Base-by-base conservation (phyloP, 2,113 vertebrate genomes). In the Rynchops niger region DNA sequence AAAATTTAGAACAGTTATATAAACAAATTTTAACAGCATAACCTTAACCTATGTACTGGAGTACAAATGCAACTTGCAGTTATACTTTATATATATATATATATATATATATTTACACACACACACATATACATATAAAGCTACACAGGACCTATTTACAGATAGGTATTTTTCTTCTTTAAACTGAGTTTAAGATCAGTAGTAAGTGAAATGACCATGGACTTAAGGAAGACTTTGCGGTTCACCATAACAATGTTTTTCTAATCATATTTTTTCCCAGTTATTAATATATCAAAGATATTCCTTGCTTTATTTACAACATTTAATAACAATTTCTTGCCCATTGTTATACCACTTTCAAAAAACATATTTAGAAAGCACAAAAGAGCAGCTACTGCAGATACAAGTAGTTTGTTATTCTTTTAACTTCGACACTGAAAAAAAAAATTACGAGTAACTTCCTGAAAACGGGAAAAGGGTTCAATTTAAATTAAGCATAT, bases 101-200 rank as follows among this genome's bases (percentile, higher is more conserved):
- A n/a, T n/a, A n/a, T n/a, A n/a, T n/a, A n/a, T n/a, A n/a, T 52
- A 8, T 34, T 13, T 9, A 12, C 0, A 76, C 2, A 65, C 9
- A n/a, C 9, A 25, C 17, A 55, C 4, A 62, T 2, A 20, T 0
- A n/a, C 4, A 26, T 3, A 12, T 18, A 52, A 53, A 72, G 29
- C 56, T 82, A 78, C 11, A 42, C 5, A 63, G 34, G 9, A 42
- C 16, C 34, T 52, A 59, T 15, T 30, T 49, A n/a, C 8, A 61
- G 21, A n/a, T n/a, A n/a, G n/a, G 5, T 66, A 22, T 25, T 76
- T 72, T 25, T 34, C 40, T 67, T 81, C 38, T 85, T 85, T 40
- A 52, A 81, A 61, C 4, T 53, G 12, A 26, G 6, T 82, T 86
- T 55, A 50, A 62, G 82, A 58, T 67, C 59, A 82, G n/a, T 23